Conservation (phyloP, 2,797 vertebrate genomes). For the Thalassophryne amazonica region DNA sequence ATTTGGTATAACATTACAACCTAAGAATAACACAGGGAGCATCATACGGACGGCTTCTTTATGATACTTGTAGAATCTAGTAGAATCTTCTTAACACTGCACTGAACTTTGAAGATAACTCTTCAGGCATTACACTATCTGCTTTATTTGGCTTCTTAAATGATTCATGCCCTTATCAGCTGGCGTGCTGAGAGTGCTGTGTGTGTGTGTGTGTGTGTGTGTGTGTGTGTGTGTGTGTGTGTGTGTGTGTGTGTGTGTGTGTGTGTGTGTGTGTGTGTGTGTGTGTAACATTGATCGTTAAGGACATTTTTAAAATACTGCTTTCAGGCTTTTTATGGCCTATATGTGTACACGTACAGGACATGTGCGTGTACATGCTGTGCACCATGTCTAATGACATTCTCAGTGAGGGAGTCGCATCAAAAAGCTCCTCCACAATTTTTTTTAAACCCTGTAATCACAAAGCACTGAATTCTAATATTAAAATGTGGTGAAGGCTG, state of each 20-base stretch:
- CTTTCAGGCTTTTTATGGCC: too few species aligned
- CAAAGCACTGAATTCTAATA: conserved; percentile 33
- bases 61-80: not conserved
- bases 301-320: not conserved
- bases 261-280: not conserved
- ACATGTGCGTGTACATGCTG: not conserved
- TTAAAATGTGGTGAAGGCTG: conserved; percentile 7
- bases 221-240: not conserved
- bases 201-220: not conserved
- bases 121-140: conserved; percentile 2
- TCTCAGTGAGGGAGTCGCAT: conserved; percentile 40
- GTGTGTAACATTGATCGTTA: not conserved
- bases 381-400: conserved; percentile 29
- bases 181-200: conserved; percentile 13
- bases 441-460: conserved; percentile 44
- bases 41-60: not conserved
- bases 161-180: conserved; percentile 29
- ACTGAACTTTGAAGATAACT: conserved; percentile 9
- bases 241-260: not conserved
- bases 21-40: not conserved
- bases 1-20: not conserved
- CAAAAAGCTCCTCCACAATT: conserved; percentile 41
- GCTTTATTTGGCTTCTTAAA: conserved; percentile 14
- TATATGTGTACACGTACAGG: not conserved
- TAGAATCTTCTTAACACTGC: conserved; percentile 13